Evolutionary conservation across 2,113 vertebrate species (phyloP), one percentile per base, ranked within the genome.

Genomic region (Rousettus leschenaultii): DNA sequence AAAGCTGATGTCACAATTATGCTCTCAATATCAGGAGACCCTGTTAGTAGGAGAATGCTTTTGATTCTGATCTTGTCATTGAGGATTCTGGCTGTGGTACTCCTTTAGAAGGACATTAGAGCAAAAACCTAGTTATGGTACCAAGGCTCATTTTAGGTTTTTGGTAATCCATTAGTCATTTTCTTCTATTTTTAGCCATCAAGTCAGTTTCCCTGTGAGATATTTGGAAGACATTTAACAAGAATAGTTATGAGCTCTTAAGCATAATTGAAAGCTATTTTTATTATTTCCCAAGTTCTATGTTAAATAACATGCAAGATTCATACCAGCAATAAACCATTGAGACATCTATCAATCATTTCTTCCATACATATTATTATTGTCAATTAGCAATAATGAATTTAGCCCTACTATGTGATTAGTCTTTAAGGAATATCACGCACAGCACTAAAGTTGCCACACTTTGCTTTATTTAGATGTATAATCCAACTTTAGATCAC

Each of bases 401-500:
- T 63, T 45, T 78, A 78, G 48, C 38, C 1, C 3, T 45, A 55
- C 10, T 75, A 6, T 48, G 48, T 77, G 26, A 73, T 80, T 92
- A n/a, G 38, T 91, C 66, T 95, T 43, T 33, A 26, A 95, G 48
- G 38, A 5, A 85, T 26, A 83, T 68, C 35, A 86, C 4, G 68
- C 70, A 83, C 19, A 75, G 24, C 3, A 40, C 35, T 71, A 75
- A 53, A 86, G 90, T 71, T 43, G 21, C 45, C 91, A 5, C 14
- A 33, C 43, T 83, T 66, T 14, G 38, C 28, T 92, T 95, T 96
- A 91, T 96, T 87, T 95, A 68, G 68, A 7, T 94, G 71, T 87
- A 8, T 80, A 79, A 66, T 89, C 33, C 77, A 89, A 85, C 68
- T 45, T 89, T 89, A 85, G 38, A 89, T 94, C 57, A 77, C 51